Evolutionary conservation across 2,797 vertebrate species (phyloP), one percentile per base, ranked within the genome.

Genomic region (Gephyroberyx darwinii): DNA sequence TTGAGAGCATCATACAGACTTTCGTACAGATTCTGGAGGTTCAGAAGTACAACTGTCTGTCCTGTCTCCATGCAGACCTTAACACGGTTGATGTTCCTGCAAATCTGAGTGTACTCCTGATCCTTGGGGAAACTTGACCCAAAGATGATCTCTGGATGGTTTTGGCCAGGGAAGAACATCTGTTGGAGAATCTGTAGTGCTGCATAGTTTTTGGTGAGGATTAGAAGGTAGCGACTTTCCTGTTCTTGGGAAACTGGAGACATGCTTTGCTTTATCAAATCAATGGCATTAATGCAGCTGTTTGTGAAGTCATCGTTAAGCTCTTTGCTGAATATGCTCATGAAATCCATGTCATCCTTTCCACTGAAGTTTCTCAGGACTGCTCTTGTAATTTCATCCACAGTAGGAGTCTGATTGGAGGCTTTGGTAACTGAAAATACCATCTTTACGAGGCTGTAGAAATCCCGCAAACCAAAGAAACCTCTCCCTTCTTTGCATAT

Each of bases 361-460:
- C 96, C 96, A 0, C 96, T 96, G 0, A 98, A 98, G 88, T 97
- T 98, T 56, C 95, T 93, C 4, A 96, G 91, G 26, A 98, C 86
- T 33, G 94, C 92, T 4, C 80, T 66, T 0, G 94, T 91, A 0
- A 97, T 80, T 6, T 95, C 86, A 8, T 65, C 77, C 3, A 85
- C 59, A 0, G 73, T 93, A 0, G 93, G 95, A 2, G 70, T 75
- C 0, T 54, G 6, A 5, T 82, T 67, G 2, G 89, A 90, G 0
- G 53, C 79, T 69, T 93, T 95, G 0, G 93, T 87, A 2, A 90
- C 65, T 33, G 94, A 90, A 69, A 96, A 95, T 59, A 95, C 69
- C 95, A 96, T 97, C 78, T 98, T 98, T 77, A 96, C 94, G 78
- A 98, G 93, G 85, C 96, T 96, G 76, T 98, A 98, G 79, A 95